These are phyloP conservation scores for Mastacembelus armatus DNA, from an alignment of 2,797 vertebrate species.

Conservation along the genomic window DNA sequence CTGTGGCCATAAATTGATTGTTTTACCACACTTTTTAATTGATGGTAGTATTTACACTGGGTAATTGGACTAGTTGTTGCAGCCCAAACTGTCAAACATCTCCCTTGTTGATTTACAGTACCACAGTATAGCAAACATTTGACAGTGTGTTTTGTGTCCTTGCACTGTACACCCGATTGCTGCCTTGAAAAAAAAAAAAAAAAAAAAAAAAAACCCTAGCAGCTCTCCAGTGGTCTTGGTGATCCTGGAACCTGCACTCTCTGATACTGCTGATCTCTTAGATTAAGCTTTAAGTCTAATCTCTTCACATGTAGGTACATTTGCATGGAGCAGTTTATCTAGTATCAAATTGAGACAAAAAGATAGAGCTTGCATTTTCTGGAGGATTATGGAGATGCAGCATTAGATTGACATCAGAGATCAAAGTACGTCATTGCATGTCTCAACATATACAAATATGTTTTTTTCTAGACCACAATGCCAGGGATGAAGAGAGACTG, in stretches of 20 bases:
- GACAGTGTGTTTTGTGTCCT: no score
- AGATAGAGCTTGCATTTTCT: neutral
- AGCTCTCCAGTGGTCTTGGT: neutral
- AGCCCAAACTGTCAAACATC: no score
- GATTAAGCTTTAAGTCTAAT: conserved; percentile 25
- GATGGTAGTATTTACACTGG: no score
- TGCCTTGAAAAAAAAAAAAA: no score
- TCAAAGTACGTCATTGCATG: neutral
- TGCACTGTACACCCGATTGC: no score
- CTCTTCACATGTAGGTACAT: conserved; percentile 6
- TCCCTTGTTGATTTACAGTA: no score
- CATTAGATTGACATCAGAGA: neutral
- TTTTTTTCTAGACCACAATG: conserved; percentile 91
- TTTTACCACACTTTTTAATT: no score
- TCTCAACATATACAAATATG: neutral
- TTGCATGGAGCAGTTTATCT: conserved; percentile 3
- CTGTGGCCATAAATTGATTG: no score
- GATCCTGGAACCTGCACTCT: neutral
- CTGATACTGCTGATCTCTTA: conserved; percentile 13
- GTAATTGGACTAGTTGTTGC: no score
- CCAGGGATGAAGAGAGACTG: conserved; percentile 99
- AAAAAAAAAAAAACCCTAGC: no score
- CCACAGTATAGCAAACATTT: no score
- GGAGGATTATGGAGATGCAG: neutral
- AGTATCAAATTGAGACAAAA: neutral